phyloP scores from a whole-genome alignment of 2,888 invertebrate species.

The Orthosia incerta region DNA sequence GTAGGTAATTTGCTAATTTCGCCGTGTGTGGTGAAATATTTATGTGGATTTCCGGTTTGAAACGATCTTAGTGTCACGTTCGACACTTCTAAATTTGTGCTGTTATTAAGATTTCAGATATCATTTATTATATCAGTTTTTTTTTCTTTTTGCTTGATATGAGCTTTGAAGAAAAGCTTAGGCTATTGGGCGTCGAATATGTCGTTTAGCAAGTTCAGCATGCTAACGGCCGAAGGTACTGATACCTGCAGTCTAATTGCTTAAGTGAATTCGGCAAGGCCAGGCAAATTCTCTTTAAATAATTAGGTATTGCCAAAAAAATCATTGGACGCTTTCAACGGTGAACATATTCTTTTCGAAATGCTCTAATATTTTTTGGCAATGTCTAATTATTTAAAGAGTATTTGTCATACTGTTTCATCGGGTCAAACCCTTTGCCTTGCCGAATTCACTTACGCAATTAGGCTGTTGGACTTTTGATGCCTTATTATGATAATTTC shows the following conservation, averaged over 20 bases:
- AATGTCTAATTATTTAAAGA: too few relatives aligned
- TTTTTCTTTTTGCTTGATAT: not conserved
- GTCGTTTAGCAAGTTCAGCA: not conserved
- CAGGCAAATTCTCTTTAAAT: too few relatives aligned
- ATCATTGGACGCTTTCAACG: too few relatives aligned
- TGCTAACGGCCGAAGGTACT: too few relatives aligned
- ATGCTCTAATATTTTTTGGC: too few relatives aligned
- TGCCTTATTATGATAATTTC: not conserved
- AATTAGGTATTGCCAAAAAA: too few relatives aligned
- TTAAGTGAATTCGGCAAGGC: too few relatives aligned
- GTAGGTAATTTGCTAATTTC: slow-evolving; percentile 15
- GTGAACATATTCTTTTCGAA: too few relatives aligned
- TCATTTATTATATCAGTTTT: not conserved
- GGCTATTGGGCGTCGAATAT: not conserved
- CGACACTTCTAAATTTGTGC: not conserved
- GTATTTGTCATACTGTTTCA: too few relatives aligned
- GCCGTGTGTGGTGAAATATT: not conserved
- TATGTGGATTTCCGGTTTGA: not conserved
- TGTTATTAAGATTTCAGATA: not conserved
- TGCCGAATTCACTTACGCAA: too few relatives aligned
- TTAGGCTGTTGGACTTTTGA: not conserved
- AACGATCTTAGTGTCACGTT: not conserved
- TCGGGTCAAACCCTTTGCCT: too few relatives aligned
- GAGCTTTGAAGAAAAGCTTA: not conserved
- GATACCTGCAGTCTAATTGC: too few relatives aligned